These are phyloP conservation scores for Eubasilissa regina DNA, from an alignment of 1,140 invertebrate genomes.

Conservation along the genomic window DNA sequence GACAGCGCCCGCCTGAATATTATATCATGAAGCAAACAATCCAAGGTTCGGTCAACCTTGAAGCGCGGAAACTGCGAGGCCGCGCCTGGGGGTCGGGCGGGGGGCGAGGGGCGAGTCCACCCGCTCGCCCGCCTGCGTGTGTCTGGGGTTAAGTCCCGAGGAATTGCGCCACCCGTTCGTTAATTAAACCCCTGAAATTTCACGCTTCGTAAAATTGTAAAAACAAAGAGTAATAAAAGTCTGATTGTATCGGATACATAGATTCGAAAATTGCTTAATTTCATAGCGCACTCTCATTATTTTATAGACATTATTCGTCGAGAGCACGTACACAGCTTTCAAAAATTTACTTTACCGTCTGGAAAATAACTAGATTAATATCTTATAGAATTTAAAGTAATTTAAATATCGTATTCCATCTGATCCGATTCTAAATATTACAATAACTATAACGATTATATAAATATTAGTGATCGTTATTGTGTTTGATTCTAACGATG, in stretches of 20 bases:
- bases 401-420: too few relatives aligned
- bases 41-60: conserved; percentile 54
- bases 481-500: too few relatives aligned
- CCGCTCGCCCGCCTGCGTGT: neutral
- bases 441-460: too few relatives aligned
- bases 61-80: conserved; percentile 56
- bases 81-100: neutral
- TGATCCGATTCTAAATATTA: too few relatives aligned
- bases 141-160: neutral
- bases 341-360: too few relatives aligned
- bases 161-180: conserved; percentile 2
- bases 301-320: neutral
- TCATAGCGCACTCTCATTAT: neutral
- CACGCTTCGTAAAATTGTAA: conserved; percentile 12
- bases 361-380: too few relatives aligned
- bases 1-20: conserved; percentile 34
- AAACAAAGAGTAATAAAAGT: neutral
- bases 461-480: too few relatives aligned
- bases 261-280: conserved; percentile 8
- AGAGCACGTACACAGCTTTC: too few relatives aligned
- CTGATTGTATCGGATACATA: neutral
- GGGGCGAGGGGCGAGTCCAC: conserved; percentile 43
- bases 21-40: conserved; percentile 55
- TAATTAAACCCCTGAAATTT: conserved; percentile 27
- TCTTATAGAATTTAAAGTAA: too few relatives aligned